A percentile compares a stretch with the other conserved stretches of the same genome.
Conservation (phyloP, 2,888 invertebrate genomes). For the Pachliopta kotzebuea region DNA sequence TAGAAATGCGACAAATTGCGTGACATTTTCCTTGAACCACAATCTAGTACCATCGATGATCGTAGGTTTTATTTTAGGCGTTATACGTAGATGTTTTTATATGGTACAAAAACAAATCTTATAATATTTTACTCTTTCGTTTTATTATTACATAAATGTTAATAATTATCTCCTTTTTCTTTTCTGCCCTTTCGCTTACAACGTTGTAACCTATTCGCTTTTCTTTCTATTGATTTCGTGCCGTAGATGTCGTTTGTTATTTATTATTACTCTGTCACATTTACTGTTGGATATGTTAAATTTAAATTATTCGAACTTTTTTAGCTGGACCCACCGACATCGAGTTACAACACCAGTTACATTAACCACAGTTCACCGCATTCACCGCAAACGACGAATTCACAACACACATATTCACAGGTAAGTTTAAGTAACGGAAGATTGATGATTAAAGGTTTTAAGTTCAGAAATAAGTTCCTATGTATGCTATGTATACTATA, state of each 20-base stretch:
- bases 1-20: no score
- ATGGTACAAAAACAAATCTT: neutral
- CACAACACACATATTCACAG: conserved; percentile 70
- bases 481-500: no score
- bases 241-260: conserved; percentile 20
- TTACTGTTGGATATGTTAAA: conserved; percentile 37
- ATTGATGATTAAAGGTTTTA: neutral
- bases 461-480: no score
- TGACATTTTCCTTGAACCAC: no score
- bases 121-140: neutral
- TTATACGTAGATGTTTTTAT: neutral
- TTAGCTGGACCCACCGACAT: conserved; percentile 69
- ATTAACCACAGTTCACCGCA: conserved; percentile 73
- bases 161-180: neutral
- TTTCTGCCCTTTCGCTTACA: conserved; percentile 18
- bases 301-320: conserved; percentile 28
- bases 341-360: conserved; percentile 67
- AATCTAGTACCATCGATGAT: neutral
- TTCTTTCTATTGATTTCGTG: conserved; percentile 12
- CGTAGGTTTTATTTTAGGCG: neutral
- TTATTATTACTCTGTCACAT: conserved; percentile 33
- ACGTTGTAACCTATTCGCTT: conserved; percentile 19
- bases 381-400: conserved; percentile 68
- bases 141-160: conserved; percentile 7
- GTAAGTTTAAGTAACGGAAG: conserved; percentile 38